Percentiles rank a stretch among this genome's conserved stretches.
phyloP scores from a whole-genome alignment of 2,797 vertebrate genomes.

The Rhabdophis nuchalis region DNA sequence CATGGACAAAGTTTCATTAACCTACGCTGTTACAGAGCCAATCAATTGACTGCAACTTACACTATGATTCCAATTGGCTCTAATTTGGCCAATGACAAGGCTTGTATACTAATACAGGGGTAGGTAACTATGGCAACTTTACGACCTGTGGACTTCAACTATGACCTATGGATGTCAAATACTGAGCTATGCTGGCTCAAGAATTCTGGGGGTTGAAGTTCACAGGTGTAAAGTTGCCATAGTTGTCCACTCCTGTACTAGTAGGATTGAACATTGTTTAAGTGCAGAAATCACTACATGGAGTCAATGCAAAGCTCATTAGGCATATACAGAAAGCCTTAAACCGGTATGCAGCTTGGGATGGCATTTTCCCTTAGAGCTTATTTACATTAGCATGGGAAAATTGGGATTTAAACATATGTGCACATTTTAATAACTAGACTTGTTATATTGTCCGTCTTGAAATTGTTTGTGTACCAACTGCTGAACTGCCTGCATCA shows the following conservation, averaged over 20 bases:
- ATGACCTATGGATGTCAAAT: background rate
- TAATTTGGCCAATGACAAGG: background rate
- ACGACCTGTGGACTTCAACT: background rate
- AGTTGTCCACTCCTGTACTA: background rate
- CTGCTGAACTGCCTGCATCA: background rate
- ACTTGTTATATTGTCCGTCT: background rate
- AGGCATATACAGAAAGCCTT: background rate
- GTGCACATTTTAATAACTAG: slow-evolving; percentile 5
- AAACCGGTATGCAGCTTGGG: background rate
- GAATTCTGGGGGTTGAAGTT: background rate
- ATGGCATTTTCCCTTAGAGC: background rate
- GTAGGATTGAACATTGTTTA: background rate
- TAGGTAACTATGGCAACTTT: background rate
- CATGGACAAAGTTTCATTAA: background rate
- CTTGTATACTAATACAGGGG: background rate
- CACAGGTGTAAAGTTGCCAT: background rate
- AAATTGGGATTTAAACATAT: background rate
- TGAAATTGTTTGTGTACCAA: background rate
- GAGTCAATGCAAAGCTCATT: accelerated
- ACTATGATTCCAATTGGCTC: background rate
- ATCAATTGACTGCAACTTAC: background rate
- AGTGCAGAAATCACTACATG: background rate
- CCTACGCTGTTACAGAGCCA: background rate
- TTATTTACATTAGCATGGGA: background rate
- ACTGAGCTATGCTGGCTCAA: background rate